Base-by-base conservation (phyloP, 2,888 invertebrate genomes). In the Lithosia quadra region DNA sequence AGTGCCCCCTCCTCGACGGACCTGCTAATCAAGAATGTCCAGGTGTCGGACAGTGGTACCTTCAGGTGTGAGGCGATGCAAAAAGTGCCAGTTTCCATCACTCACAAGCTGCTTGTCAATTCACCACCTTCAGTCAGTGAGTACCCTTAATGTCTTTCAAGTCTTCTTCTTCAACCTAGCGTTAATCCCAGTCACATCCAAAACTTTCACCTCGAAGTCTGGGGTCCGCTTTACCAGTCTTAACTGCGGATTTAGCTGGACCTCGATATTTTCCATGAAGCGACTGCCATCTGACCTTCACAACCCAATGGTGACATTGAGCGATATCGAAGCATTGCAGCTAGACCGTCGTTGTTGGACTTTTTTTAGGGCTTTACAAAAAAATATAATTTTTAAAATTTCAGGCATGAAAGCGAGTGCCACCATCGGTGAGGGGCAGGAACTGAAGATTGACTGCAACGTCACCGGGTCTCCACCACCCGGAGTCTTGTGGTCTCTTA, bases 401-500 rank as follows among this genome's bases (percentile, higher is more conserved):
- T 49, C 49, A 49, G 49, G 0, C 9, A 49, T 49, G 49, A n/a
- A 18, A 49, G 9, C 88, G 68, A 73, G 82, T 33, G 92, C 90
- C 0, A 69, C 64, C 0, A 75, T 92, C 0, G 68, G 72, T 0
- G 93, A 91, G 56, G 93, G 90, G 0, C 39, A 71, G 0, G 84
- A 90, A 9, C 69, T 94, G 22, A 75, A 79, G 2, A 80, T 94
- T 4, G 90, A 88, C 0, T 94, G 94, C 58, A 74, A 85, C 2
- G 89, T 88, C 3, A 80, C 82, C 0, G 94, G 92, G 0, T 80
- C 80, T 0, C 94, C 94, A 0, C 82, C 87, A 0, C 91, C 94
- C 0, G 77, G 87, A 64, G 88, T 94, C 53, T 73, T 92, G 15
- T 94, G 93, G 92, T 89, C 93, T 9, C 83, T 87, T 53, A 76